Percentiles rank a stretch among this genome's conserved stretches.
Evolutionary conservation across 2,113 vertebrate species (phyloP).

Genomic region (Amblyopsis rosae): DNA sequence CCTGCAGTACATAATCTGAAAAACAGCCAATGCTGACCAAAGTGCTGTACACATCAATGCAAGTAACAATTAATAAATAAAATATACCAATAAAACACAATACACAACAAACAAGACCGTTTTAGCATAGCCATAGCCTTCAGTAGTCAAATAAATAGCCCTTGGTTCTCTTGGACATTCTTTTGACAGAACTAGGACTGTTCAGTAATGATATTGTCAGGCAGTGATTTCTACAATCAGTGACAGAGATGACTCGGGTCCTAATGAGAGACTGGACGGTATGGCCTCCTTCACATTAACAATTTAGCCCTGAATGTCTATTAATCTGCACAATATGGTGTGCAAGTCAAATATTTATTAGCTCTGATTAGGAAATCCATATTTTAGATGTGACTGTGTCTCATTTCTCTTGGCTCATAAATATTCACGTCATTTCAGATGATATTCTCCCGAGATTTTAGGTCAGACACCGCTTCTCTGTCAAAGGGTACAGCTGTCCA

Average conservation of each 20-base stretch:
- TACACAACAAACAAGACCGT: no score
- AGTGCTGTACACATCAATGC: no score
- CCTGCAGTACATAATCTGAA: no score
- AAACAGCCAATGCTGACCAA: no score
- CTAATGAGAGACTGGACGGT: slow-evolving; percentile 57
- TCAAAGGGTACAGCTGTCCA: slow-evolving; percentile 55
- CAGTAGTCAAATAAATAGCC: no score
- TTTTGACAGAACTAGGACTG: slow-evolving; percentile 33
- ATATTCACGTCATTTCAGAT: slow-evolving; percentile 69
- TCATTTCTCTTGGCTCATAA: slow-evolving; percentile 67
- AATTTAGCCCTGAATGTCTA: slow-evolving; percentile 71
- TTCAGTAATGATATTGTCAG: slow-evolving; percentile 24
- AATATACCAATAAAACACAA: no score
- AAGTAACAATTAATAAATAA: no score
- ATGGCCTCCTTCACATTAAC: slow-evolving; percentile 68
- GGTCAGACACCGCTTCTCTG: slow-evolving; percentile 60
- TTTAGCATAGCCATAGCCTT: no score
- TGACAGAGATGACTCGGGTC: slow-evolving; percentile 62
- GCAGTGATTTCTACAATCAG: slow-evolving; percentile 27
- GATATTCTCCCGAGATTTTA: slow-evolving; percentile 64
- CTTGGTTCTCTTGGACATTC: neutral
- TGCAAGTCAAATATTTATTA: slow-evolving; percentile 79
- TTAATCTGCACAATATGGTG: slow-evolving; percentile 67
- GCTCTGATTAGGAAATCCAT: slow-evolving; percentile 78
- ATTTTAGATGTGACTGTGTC: slow-evolving; percentile 75